Conservation (phyloP, 2,797 vertebrate species). For the Mustela erminea region DNA sequence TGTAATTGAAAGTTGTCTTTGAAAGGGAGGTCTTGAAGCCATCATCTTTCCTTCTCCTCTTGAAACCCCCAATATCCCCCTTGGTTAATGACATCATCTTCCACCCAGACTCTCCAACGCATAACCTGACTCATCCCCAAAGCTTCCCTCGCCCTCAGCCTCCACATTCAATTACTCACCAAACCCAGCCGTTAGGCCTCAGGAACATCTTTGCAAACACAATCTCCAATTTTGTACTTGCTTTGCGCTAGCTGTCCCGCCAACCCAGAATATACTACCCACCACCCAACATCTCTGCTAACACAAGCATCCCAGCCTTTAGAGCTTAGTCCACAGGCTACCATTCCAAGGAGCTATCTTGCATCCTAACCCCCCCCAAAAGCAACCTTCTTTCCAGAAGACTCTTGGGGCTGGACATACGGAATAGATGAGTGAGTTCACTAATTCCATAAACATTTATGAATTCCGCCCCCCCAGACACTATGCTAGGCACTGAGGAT, state of each 20-base stretch:
- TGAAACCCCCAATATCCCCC: not conserved
- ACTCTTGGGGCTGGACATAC: not conserved
- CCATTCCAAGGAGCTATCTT: not conserved
- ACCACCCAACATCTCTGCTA: not conserved
- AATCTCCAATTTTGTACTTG: not conserved
- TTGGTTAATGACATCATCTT: slow-evolving; percentile 62
- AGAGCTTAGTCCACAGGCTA: not conserved
- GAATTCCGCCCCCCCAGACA: not conserved
- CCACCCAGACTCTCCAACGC: not conserved
- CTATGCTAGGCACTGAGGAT: not conserved
- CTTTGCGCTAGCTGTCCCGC: not conserved
- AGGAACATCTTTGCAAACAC: not conserved
- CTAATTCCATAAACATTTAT: not conserved
- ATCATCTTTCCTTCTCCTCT: slow-evolving; percentile 25
- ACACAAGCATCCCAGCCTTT: not conserved
- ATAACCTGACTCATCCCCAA: slow-evolving; percentile 21
- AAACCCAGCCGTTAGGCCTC: not conserved
- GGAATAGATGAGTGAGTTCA: not conserved
- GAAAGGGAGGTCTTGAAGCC: slow-evolving; percentile 50
- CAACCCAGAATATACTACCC: not conserved
- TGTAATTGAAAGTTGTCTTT: slow-evolving; percentile 64
- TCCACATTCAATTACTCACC: not conserved
- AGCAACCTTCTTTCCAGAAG: not conserved
- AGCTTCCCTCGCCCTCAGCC: not conserved
- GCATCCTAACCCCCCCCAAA: not conserved